Evolutionary conservation across 2,888 invertebrate species (phyloP), one percentile per base, ranked within the genome.

Genomic region (Meandrusa payeni): DNA sequence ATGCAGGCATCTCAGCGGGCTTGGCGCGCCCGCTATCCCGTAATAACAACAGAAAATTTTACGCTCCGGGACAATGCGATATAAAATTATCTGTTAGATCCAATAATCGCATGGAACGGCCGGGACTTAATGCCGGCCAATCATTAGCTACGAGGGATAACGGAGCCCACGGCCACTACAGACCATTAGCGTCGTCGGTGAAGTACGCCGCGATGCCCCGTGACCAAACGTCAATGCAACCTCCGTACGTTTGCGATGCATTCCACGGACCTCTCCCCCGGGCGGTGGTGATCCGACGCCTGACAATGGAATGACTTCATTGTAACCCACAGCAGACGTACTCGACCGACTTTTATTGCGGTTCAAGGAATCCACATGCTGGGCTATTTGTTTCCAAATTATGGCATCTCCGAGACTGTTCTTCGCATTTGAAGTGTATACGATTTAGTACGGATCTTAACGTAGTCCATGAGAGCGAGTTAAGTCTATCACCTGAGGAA

Each of bases 61-160:
- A 82, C 86, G 86, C 87, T 87, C 81, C 83, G 65, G 87, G 87
- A 87, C 87, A 87, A 86, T 87, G 77, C 85, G 77, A 85, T 83
- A 82, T 86, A 83, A 86, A 87, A 87, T 87, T 86, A 87, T 86
- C 87, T 83, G 86, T 83, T 86, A 85, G 87, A 86, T 83, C 87
- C 87, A 87, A 86, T 87, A 86, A 87, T 87, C 86, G 85, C 82
- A 82, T 75, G 74, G 80, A 80, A 82, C 85, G 76, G 83, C 66
- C 80, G 70, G 69, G 81, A 77, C 79, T 81, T 87, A 85, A 88
- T 88, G 83, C 83, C 75, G 78, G 85, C 78, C 87, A 86, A 87
- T 88, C 87, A 88, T 88, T 87, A 88, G 80, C 86, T 83, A 85
- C 80, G 74, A 86, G 83, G 86, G 75, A 82, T 86, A 86, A 85